Evolutionary conservation across 2,888 invertebrate species (phyloP).

Genomic region (Malachius bipustulatus): DNA sequence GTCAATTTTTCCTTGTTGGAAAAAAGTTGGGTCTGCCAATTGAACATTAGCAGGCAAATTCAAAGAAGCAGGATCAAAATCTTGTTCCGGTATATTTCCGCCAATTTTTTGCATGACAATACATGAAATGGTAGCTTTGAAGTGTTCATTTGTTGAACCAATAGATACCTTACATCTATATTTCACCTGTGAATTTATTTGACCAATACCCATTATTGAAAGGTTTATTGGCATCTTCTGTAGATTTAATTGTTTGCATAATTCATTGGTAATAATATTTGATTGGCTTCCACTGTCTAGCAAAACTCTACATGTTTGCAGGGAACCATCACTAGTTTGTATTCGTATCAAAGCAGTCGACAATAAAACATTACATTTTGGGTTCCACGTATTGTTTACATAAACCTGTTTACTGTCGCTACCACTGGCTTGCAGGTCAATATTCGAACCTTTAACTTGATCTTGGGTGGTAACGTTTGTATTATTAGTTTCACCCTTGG

Average conservation of each 20-base stretch:
- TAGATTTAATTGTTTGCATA: neutral
- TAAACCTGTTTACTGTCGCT: no score
- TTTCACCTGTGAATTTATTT: neutral
- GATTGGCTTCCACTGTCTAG: neutral
- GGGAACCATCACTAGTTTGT: no score
- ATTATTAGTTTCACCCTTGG: no score
- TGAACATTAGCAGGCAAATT: neutral
- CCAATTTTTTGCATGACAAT: neutral
- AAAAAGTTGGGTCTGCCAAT: neutral
- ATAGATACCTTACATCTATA: neutral
- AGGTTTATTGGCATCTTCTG: neutral
- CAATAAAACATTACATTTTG: no score
- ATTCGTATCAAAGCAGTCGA: no score
- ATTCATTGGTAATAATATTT: neutral
- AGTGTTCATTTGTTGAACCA: neutral
- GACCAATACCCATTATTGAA: neutral
- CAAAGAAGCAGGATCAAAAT: neutral
- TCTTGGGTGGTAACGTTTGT: no score
- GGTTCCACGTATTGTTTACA: no score
- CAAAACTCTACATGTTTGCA: neutral
- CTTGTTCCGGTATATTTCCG: no score
- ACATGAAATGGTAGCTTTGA: neutral
- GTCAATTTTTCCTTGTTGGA: constrained; percentile 1
- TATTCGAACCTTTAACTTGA: no score
- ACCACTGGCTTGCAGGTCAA: no score